phyloP scores from a whole-genome alignment of 2,888 invertebrate species.

The Drosophila antonietae region DNA sequence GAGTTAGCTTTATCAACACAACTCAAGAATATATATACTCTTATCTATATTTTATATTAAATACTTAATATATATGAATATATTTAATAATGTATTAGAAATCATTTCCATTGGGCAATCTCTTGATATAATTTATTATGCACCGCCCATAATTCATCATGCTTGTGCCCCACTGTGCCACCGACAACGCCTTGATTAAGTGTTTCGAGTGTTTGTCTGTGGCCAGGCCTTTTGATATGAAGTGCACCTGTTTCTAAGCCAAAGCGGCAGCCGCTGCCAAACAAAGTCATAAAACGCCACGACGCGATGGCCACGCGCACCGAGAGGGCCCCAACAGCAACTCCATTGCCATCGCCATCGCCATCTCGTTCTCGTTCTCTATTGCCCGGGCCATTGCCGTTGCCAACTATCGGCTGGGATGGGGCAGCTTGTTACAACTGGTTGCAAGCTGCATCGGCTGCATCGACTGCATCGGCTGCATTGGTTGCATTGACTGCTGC shows the following conservation, averaged over 20 bases:
- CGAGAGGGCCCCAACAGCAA: conserved; percentile 37
- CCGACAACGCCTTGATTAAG: conserved; percentile 60
- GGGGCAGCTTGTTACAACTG: conserved; percentile 71
- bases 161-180: conserved; percentile 38
- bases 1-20: too few relatives aligned
- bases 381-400: conserved; percentile 13
- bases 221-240: conserved; percentile 71
- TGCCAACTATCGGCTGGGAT: conserved; percentile 10
- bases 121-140: too few relatives aligned
- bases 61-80: too few relatives aligned
- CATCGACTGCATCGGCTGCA: neutral
- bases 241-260: conserved; percentile 77
- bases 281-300: conserved; percentile 78
- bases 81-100: too few relatives aligned
- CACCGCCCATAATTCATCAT: too few relatives aligned
- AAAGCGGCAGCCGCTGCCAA: conserved; percentile 65
- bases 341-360: conserved; percentile 9
- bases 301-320: conserved; percentile 71
- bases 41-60: too few relatives aligned
- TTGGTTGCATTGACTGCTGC: conserved; percentile 5
- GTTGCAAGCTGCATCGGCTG: conserved; percentile 47
- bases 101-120: too few relatives aligned
- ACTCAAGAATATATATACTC: too few relatives aligned
- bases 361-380: conserved; percentile 1
- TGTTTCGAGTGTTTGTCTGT: conserved; percentile 62